Percentiles rank a stretch among this genome's conserved stretches.
These are phyloP conservation scores for Drosophila macrothrix DNA, from an alignment of 2,888 invertebrate genomes.

Conservation along the genomic window DNA sequence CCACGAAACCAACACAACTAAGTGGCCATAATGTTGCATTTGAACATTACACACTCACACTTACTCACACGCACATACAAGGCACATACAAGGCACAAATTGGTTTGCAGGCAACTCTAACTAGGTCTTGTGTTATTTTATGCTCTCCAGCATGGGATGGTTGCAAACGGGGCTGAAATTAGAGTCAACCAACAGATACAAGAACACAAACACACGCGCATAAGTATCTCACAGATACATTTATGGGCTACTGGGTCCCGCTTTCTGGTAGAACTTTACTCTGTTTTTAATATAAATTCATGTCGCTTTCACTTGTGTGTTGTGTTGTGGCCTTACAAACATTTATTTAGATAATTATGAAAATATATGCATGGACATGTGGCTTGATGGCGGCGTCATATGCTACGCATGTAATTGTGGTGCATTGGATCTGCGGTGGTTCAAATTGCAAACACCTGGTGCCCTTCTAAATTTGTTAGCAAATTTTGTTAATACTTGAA, in stretches of 20 bases:
- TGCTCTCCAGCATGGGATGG: constrained; percentile 50
- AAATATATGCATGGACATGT: constrained; percentile 62
- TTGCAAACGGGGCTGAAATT: constrained; percentile 57
- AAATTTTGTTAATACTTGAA: constrained; percentile 33
- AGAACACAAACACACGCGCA: constrained; percentile 12
- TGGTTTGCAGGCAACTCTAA: constrained; percentile 49
- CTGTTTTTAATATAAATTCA: constrained; percentile 76
- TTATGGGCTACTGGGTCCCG: constrained; percentile 61
- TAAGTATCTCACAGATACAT: constrained; percentile 46
- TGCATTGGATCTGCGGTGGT: constrained; percentile 12
- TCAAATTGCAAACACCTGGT: constrained; percentile 21
- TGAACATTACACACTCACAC: constrained; percentile 29
- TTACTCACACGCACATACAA: constrained; percentile 10
- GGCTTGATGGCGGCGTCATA: constrained; percentile 35
- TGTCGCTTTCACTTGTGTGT: constrained; percentile 69
- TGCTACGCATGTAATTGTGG: constrained; percentile 41
- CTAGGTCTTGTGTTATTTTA: constrained; percentile 70
- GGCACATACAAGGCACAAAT: constrained; percentile 17
- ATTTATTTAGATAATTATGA: constrained; percentile 75
- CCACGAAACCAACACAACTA: constrained; percentile 56
- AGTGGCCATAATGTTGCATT: constrained; percentile 72
- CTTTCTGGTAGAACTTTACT: constrained; percentile 59
- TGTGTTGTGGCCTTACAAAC: constrained; percentile 59
- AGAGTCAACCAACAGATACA: constrained; percentile 53
- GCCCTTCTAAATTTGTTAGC: constrained; percentile 31